Percentiles rank a stretch among this genome's conserved stretches.
These are phyloP conservation scores for Butorides virescens DNA, from an alignment of 2,113 vertebrate species.

Conservation along the genomic window DNA sequence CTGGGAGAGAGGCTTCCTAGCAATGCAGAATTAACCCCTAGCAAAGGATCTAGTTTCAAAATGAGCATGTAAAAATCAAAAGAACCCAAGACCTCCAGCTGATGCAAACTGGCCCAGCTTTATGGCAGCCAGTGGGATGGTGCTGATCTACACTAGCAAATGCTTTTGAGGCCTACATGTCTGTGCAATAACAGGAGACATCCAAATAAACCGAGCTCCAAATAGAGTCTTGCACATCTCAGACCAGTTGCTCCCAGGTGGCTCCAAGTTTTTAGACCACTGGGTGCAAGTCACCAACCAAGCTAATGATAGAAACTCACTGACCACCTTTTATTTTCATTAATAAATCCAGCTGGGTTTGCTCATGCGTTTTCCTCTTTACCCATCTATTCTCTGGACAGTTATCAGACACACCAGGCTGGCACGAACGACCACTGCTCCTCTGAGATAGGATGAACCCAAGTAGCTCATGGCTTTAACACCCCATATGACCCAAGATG, in stretches of 20 bases:
- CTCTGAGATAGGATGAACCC: neutral
- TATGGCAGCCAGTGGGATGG: neutral
- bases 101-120: neutral
- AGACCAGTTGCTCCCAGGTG: neutral
- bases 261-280: neutral
- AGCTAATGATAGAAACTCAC: neutral
- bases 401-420: neutral
- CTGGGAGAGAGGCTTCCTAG: neutral
- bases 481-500: accelerated
- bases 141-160: neutral
- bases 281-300: neutral
- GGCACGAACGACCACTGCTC: neutral
- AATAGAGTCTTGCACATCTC: neutral
- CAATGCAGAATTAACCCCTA: neutral
- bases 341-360: neutral
- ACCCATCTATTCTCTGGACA: neutral
- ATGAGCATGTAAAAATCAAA: neutral
- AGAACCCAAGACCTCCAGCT: neutral
- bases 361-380: neutral
- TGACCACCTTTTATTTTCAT: neutral
- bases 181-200: neutral
- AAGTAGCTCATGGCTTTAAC: neutral
- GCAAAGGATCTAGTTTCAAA: neutral
- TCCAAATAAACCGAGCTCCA: neutral
- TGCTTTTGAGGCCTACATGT: neutral